A percentile compares a stretch with the other conserved stretches of the same genome.
These are phyloP conservation scores for Scomber scombrus DNA, from an alignment of 2,113 vertebrate genomes.

Conservation along the genomic window DNA sequence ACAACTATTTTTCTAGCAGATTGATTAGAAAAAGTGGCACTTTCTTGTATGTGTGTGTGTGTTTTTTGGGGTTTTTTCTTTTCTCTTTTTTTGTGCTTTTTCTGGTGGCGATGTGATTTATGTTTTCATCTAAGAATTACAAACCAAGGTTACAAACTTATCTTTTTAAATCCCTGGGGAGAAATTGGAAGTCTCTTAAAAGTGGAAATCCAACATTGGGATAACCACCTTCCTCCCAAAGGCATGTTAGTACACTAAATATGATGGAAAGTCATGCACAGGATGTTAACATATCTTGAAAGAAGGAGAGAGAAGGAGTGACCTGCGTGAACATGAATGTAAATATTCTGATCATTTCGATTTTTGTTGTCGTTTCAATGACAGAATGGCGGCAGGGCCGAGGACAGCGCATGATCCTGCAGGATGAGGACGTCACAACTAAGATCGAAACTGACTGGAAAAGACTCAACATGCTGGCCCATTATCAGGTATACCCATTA, in stretches of 20 bases:
- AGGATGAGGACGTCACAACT: conserved; percentile 97
- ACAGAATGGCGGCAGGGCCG: conserved; percentile 97
- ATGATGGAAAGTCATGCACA: neutral
- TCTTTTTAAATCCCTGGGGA: neutral
- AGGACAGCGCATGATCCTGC: conserved; percentile 93
- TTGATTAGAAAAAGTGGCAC: conserved; percentile 3
- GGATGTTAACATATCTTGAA: conserved; percentile 4
- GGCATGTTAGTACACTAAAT: neutral
- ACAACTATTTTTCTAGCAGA: conserved; percentile 16
- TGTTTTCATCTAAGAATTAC: conserved; percentile 1
- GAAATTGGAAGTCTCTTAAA: neutral
- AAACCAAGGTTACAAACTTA: conserved; percentile 4
- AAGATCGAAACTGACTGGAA: conserved; percentile 99
- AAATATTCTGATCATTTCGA: neutral
- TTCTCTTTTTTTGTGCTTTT: neutral
- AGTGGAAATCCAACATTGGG: neutral
- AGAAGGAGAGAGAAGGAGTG: neutral
- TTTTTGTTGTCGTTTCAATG: neutral
- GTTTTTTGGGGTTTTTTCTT: too few species aligned
- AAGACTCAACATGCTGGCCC: conserved; percentile 91
- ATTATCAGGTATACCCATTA: conserved; percentile 81
- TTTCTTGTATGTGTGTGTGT: conserved; percentile 7
- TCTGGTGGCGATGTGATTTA: neutral
- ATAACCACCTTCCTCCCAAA: neutral
- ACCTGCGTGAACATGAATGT: neutral